A percentile compares a stretch with the other conserved stretches of the same genome.
Conservation (phyloP, 2,797 vertebrate genomes). For the Danio kyathit region DNA sequence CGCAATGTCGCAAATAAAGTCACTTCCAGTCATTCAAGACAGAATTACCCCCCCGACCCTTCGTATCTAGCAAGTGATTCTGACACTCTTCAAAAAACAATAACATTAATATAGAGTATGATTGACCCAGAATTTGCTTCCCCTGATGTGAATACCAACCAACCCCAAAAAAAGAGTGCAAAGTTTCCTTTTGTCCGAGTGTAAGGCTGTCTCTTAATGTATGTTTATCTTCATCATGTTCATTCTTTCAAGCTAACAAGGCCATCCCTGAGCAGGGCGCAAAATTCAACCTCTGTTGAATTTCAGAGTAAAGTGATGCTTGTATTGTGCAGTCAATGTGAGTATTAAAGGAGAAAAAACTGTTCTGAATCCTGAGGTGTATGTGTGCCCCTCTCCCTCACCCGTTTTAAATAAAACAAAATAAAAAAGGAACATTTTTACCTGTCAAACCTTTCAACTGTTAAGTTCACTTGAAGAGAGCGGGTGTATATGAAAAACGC, state of each 20-base stretch:
- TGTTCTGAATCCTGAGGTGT: slow-evolving; percentile 87
- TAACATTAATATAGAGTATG: slow-evolving; percentile 52
- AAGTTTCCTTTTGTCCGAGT: slow-evolving; percentile 85
- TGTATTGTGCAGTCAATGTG: slow-evolving; percentile 91
- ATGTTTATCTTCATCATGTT: slow-evolving; percentile 85
- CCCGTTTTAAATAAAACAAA: slow-evolving; percentile 66
- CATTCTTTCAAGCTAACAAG: slow-evolving; percentile 91
- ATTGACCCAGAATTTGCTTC: slow-evolving; percentile 77
- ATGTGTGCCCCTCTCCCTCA: slow-evolving; percentile 72
- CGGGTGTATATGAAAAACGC: slow-evolving; percentile 69
- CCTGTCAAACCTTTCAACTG: slow-evolving; percentile 73
- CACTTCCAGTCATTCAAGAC: slow-evolving; percentile 63
- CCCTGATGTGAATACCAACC: slow-evolving; percentile 75
- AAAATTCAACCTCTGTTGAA: slow-evolving; percentile 86
- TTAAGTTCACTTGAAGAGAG: slow-evolving; percentile 70
- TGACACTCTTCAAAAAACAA: slow-evolving; percentile 46
- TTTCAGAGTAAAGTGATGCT: slow-evolving; percentile 85
- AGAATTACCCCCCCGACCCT: slow-evolving; percentile 54
- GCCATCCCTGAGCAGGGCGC: slow-evolving; percentile 95
- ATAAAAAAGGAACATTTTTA: slow-evolving; percentile 66
- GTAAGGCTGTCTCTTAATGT: slow-evolving; percentile 84
- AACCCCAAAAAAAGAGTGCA: slow-evolving; percentile 83
- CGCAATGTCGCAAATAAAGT: slow-evolving; percentile 51
- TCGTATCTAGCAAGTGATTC: slow-evolving; percentile 54
- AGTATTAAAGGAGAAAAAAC: slow-evolving; percentile 79